Conservation (phyloP, 2,888 invertebrate genomes). For the Orgyia antiqua region DNA sequence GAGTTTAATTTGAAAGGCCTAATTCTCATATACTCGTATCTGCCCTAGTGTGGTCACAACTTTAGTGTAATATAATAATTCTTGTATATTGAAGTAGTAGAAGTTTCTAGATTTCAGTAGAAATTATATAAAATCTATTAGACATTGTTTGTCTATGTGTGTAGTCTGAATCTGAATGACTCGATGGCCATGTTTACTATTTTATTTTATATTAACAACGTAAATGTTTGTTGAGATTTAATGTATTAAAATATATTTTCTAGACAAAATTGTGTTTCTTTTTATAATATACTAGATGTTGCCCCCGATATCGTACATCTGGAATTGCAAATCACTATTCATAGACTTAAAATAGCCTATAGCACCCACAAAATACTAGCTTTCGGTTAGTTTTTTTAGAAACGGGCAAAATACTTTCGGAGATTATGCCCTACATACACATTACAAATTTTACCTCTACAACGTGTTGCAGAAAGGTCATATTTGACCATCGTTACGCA, state of each 20-base stretch:
- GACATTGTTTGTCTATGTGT: conserved; percentile 26
- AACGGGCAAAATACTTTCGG: too few species aligned
- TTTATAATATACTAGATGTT: conserved; percentile 8
- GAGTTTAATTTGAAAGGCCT: conserved; percentile 23
- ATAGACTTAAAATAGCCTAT: too few species aligned
- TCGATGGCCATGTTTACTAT: conserved; percentile 43
- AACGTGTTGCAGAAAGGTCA: too few species aligned
- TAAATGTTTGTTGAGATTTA: conserved; percentile 71
- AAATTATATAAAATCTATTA: conserved; percentile 33
- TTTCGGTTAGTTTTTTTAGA: too few species aligned
- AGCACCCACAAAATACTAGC: too few species aligned
- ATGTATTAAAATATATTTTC: conserved; percentile 76
- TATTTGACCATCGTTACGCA: too few species aligned
- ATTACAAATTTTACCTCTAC: too few species aligned
- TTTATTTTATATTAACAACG: conserved; percentile 54
- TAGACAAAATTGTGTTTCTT: conserved; percentile 45
- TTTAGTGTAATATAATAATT: conserved; percentile 38
- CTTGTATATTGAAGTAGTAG: conserved; percentile 35
- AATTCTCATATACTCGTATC: conserved; percentile 22
- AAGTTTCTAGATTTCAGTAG: conserved; percentile 32
- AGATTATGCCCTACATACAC: too few species aligned
- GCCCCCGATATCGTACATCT: not conserved
- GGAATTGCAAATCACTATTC: too few species aligned
- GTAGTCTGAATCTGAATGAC: conserved; percentile 35
- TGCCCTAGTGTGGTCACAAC: conserved; percentile 25